These are phyloP conservation scores for Gopherus flavomarginatus DNA, from an alignment of 2,113 vertebrate genomes.

Conservation along the genomic window DNA sequence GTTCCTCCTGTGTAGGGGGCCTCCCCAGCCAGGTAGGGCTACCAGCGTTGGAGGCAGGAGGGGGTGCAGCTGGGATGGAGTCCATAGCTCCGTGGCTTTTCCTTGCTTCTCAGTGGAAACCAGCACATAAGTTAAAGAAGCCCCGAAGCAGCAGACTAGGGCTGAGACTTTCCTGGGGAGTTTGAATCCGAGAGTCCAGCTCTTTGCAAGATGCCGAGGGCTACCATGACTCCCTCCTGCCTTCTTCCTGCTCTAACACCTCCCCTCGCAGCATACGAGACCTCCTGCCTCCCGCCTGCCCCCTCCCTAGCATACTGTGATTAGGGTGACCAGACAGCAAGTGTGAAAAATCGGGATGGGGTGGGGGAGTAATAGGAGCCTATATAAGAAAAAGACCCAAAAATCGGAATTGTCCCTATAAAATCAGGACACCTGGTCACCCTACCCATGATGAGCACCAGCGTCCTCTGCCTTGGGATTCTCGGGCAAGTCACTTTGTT, in stretches of 20 bases:
- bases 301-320: not conserved
- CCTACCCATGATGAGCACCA: not conserved
- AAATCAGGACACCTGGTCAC: no score
- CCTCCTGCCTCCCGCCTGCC: rapidly evolving
- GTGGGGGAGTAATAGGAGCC: no score
- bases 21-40: not conserved
- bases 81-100: not conserved
- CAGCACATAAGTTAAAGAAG: not conserved
- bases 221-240: not conserved
- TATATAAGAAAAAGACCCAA: no score
- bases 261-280: not conserved
- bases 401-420: no score
- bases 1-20: not conserved
- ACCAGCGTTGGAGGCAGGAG: not conserved
- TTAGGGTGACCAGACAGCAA: no score
- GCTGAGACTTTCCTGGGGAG: not conserved
- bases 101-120: not conserved
- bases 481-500: not conserved
- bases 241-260: not conserved
- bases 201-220: not conserved
- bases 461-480: not conserved
- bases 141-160: not conserved
- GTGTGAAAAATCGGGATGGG: no score
- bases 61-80: not conserved
- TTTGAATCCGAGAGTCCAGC: not conserved